These are phyloP conservation scores for Philonicus albiceps DNA, from an alignment of 2,888 invertebrate genomes.

Conservation along the genomic window DNA sequence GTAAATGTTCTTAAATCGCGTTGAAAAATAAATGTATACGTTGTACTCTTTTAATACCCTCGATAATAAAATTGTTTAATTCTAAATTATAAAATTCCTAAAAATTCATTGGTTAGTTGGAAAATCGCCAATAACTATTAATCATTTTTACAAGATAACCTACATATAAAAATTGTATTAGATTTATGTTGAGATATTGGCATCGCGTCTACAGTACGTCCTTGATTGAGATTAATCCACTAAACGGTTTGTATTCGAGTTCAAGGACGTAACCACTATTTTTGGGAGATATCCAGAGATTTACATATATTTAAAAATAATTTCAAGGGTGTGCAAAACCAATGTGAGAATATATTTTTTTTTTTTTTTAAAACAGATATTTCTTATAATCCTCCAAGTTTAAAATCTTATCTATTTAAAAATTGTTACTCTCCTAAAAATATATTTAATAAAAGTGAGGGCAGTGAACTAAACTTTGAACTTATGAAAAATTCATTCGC, in stretches of 20 bases:
- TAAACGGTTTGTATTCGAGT: neutral
- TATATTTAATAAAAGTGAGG: neutral
- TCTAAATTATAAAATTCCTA: neutral
- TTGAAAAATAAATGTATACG: too few species aligned
- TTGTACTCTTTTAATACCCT: too few species aligned
- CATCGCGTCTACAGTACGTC: neutral
- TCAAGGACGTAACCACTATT: neutral
- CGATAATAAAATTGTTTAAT: neutral
- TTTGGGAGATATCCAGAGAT: neutral
- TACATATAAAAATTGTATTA: too few species aligned
- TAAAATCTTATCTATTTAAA: neutral
- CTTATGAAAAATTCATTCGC: neutral
- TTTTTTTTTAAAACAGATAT: neutral
- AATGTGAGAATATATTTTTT: neutral
- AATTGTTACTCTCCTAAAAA: neutral
- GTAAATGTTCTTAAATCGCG: too few species aligned
- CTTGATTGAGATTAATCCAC: neutral
- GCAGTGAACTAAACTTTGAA: neutral
- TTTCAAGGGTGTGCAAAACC: neutral
- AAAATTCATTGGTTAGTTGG: neutral
- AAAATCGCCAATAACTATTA: too few species aligned
- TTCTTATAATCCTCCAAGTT: neutral
- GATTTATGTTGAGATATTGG: neutral
- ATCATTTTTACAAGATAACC: neutral
- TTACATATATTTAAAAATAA: neutral